A percentile compares a stretch with the other conserved stretches of the same genome.
phyloP scores from a whole-genome alignment of 30 jellyfish, hydroid and myxozoan genomes.

The Chironex yamaguchii region DNA sequence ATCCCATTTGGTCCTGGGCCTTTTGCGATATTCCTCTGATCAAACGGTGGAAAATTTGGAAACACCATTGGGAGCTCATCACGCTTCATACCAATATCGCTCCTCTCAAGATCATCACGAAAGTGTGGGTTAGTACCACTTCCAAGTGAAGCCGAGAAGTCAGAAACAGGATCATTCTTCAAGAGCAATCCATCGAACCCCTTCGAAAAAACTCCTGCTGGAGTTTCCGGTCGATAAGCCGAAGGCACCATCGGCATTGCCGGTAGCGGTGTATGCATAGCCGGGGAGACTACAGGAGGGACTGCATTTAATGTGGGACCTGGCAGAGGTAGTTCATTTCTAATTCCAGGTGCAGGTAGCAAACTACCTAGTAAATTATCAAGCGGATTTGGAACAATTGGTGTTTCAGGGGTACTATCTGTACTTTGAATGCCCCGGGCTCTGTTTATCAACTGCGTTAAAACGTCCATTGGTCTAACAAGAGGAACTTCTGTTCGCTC shows the following conservation, averaged over 20 bases:
- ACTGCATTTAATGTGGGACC: not conserved
- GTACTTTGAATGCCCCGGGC: not conserved
- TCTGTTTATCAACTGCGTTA: slow-evolving; percentile 53
- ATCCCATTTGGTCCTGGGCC: not conserved
- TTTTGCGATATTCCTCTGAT: not conserved
- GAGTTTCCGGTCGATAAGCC: too few relatives aligned
- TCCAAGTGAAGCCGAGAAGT: not conserved
- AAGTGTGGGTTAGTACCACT: not conserved
- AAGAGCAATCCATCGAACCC: not conserved
- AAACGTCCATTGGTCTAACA: slow-evolving; percentile 46
- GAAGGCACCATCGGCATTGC: not conserved
- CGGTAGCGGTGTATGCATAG: not conserved
- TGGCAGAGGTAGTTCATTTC: not conserved
- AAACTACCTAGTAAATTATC: too few relatives aligned
- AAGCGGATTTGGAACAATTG: not conserved
- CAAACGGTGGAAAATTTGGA: not conserved
- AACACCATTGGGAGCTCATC: not conserved
- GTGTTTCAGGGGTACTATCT: not conserved
- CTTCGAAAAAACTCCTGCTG: not conserved
- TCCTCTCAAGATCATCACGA: not conserved
- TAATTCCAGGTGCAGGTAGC: not conserved
- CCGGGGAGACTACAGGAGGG: not conserved
- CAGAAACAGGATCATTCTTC: not conserved
- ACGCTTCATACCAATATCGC: not conserved
- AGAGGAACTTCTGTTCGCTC: slow-evolving; percentile 29